Evolutionary conservation across 2,888 invertebrate species (phyloP).

Genomic region (Thereva unica): DNA sequence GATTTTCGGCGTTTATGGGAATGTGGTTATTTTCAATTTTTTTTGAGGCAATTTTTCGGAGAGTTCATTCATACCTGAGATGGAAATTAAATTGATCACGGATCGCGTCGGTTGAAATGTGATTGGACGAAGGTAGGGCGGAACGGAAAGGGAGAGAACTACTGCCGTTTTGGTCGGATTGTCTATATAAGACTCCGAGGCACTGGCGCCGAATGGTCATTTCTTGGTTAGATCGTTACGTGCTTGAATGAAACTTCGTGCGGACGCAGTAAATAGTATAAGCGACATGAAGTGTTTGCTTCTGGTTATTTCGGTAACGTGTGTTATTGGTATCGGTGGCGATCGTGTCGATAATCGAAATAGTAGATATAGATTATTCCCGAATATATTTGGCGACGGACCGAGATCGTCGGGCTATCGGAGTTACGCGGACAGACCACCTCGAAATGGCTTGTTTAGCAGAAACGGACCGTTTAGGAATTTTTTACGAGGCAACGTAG

Average conservation of each 20-base stretch:
- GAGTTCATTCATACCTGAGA: constrained; percentile 13
- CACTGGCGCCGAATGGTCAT: constrained; percentile 9
- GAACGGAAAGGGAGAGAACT: constrained; percentile 12
- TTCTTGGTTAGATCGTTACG: constrained; percentile 16
- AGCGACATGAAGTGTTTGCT: constrained; percentile 10
- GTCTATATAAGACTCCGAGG: constrained; percentile 23
- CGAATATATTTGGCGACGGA: neutral
- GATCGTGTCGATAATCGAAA: neutral
- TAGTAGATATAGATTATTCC: too few relatives aligned
- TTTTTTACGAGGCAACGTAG: neutral
- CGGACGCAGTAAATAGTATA: neutral
- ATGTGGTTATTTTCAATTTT: constrained; percentile 2
- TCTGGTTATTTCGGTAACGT: constrained; percentile 7
- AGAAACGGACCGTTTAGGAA: neutral
- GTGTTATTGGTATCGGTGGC: constrained; percentile 1
- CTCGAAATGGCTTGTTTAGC: too few relatives aligned
- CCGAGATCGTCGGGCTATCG: neutral
- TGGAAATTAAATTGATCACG: constrained; percentile 1
- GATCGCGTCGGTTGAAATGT: neutral
- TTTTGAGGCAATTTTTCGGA: neutral
- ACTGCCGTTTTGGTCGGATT: neutral
- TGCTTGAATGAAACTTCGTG: constrained; percentile 11
- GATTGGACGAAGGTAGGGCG: neutral
- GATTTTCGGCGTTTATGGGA: neutral
- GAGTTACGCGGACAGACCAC: neutral